Evolutionary conservation across 2,888 invertebrate species (phyloP), one percentile per base, ranked within the genome.

Genomic region (Neoascia interrupta): DNA sequence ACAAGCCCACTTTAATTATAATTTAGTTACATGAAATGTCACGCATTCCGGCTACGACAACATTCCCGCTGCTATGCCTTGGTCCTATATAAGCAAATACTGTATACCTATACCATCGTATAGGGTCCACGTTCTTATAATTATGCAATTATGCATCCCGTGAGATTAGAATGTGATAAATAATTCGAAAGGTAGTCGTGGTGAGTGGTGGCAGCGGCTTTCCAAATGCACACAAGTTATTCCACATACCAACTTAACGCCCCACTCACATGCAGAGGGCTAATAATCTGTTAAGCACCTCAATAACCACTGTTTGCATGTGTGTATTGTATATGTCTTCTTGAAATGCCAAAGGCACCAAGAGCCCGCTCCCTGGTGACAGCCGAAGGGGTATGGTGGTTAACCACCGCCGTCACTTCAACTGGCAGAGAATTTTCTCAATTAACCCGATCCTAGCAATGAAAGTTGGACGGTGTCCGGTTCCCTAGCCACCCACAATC

Each of bases 161-260:
- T 60, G 69, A 81, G 75, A 81, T 81, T 81, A 75, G 63, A 81
- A 81, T 81, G 60, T 75, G 69, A 81, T 81, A 81, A 81, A 70
- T 79, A 79, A 72, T 79, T 64, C 58, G 56, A 51, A 64, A 15
- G 28, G 18, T 47, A 11, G 51, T 21, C 10, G 18, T 15, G 23
- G 23, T 54, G 8, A n/a, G 11, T 15, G 21, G 47, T 34, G 36
- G 43, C n/a, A 1, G 63, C 23, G 75, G 74, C 56, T 69, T 63
- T 23, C 31, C 45, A 53, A 58, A 58, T 64, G 31, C 37, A 19
- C 34, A 28, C 61, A 66, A 8, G 18, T 49, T 37, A 28, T 15
- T 21, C 15, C 41, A 15, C 43, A 13, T n/a, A 26, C 16, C 49
- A 4, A 21, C 13, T 31, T 2, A 10, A 26, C 34, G 11, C 34